These are phyloP conservation scores for Pogonocichla stellata DNA, from an alignment of 2,113 vertebrate species.

Conservation along the genomic window DNA sequence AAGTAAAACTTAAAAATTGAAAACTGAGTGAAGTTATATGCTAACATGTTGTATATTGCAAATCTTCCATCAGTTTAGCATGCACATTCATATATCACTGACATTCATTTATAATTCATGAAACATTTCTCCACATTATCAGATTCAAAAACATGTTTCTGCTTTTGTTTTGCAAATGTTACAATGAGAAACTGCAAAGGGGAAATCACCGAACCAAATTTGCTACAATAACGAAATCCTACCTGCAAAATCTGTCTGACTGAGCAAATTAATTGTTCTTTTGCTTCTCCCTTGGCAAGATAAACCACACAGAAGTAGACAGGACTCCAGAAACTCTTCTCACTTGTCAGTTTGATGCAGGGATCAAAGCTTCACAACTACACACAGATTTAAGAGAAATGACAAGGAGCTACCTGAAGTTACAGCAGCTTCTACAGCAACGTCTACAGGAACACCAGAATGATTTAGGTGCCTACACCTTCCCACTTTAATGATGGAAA, in stretches of 20 bases:
- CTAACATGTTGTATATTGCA: neutral
- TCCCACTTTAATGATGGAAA: rapidly evolving
- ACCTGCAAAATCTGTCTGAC: neutral
- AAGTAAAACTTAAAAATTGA: neutral
- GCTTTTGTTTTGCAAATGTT: neutral
- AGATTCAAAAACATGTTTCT: neutral
- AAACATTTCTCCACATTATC: neutral
- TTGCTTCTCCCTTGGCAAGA: neutral
- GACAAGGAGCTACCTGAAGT: neutral
- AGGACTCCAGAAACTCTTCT: neutral
- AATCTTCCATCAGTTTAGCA: neutral
- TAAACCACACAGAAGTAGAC: neutral
- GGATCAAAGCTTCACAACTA: neutral
- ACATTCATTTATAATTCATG: neutral
- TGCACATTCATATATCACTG: neutral
- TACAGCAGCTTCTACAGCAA: neutral
- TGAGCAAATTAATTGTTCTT: neutral
- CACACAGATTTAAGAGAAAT: neutral
- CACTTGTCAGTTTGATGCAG: neutral
- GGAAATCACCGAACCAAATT: neutral
- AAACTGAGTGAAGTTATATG: neutral
- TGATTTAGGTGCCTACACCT: neutral
- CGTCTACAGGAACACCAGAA: neutral
- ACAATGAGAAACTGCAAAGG: neutral
- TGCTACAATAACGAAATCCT: neutral